Conservation (phyloP, 2,113 vertebrate genomes). For the Varanus salvator region DNA sequence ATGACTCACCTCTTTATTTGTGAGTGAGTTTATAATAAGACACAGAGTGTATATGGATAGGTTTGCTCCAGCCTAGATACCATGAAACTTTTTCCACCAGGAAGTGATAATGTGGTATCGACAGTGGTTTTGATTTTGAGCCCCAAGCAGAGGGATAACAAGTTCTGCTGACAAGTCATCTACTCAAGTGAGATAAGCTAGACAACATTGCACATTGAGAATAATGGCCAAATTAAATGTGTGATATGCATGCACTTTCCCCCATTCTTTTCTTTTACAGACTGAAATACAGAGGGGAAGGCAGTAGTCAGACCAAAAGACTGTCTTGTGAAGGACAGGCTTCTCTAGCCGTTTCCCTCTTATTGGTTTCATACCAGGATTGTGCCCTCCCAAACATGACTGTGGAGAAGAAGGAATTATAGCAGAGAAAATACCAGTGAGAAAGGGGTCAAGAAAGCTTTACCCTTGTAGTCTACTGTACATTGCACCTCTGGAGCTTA, state of each 20-base stretch:
- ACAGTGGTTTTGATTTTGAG: not conserved
- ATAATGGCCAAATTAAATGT: not conserved
- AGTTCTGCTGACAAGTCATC: not conserved
- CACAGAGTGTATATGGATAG: not conserved
- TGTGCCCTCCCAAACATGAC: too few relatives aligned
- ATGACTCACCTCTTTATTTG: too few relatives aligned
- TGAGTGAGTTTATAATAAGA: not conserved
- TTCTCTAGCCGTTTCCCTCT: not conserved
- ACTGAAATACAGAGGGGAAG: not conserved
- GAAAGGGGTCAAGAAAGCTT: not conserved
- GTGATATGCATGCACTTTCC: too few relatives aligned
- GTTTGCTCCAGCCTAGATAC: not conserved
- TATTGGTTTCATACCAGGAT: not conserved
- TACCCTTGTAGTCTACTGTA: not conserved
- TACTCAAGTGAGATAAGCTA: too few relatives aligned
- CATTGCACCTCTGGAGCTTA: not conserved
- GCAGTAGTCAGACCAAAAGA: too few relatives aligned
- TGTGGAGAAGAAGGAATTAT: not conserved
- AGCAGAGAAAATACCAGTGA: not conserved
- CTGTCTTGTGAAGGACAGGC: not conserved
- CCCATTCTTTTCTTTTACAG: not conserved
- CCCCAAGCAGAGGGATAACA: not conserved
- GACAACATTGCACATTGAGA: not conserved
- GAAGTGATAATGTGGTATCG: not conserved
- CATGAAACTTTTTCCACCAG: not conserved